These are phyloP conservation scores for Drosophila falleni DNA, from an alignment of 2,888 invertebrate genomes.

Conservation along the genomic window DNA sequence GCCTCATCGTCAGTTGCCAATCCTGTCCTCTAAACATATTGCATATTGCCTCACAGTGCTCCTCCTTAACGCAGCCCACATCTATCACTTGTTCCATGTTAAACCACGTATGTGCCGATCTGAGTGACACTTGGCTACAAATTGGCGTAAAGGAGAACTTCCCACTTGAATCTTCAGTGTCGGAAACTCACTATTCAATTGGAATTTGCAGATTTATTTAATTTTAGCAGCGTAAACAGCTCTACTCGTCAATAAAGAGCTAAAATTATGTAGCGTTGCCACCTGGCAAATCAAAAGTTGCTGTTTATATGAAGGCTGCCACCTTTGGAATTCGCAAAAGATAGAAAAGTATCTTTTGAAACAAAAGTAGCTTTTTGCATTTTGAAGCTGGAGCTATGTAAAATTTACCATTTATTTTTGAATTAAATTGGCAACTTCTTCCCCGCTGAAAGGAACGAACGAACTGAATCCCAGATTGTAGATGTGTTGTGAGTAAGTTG, in stretches of 20 bases:
- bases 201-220: conserved; percentile 9
- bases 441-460: too few relatives aligned
- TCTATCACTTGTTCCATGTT: conserved; percentile 53
- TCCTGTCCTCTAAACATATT: conserved; percentile 56
- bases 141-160: not conserved
- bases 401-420: too few relatives aligned
- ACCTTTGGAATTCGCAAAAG: too few relatives aligned
- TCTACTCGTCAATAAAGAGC: too few relatives aligned
- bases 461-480: too few relatives aligned
- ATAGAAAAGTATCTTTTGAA: too few relatives aligned
- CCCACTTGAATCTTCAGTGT: not conserved
- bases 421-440: too few relatives aligned
- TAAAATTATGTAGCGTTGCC: too few relatives aligned
- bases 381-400: too few relatives aligned
- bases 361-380: too few relatives aligned
- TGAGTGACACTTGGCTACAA: not conserved
- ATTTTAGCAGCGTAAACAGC: conserved; percentile 46
- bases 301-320: too few relatives aligned
- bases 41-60: conserved; percentile 58
- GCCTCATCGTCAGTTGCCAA: conserved; percentile 54
- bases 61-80: conserved; percentile 56
- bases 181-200: conserved; percentile 2
- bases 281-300: too few relatives aligned
- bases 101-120: not conserved
- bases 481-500: conserved; percentile 32